Percentiles rank a stretch among this genome's conserved stretches.
These are phyloP conservation scores for Xyrauchen texanus DNA, from an alignment of 2,113 vertebrate genomes.

Conservation along the genomic window DNA sequence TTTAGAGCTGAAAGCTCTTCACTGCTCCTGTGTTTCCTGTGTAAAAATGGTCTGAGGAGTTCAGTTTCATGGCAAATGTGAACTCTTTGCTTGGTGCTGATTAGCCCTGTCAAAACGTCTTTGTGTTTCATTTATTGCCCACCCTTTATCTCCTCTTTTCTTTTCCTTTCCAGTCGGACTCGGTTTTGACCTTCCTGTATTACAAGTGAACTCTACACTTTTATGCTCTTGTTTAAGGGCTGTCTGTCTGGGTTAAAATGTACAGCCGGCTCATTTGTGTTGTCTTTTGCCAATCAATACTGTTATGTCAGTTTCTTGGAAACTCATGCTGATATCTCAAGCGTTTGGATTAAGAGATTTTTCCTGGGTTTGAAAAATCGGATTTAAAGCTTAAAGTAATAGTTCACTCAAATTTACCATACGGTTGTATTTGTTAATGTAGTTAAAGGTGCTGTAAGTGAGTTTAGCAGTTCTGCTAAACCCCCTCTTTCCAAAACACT, in stretches of 20 bases:
- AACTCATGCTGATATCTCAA: background rate
- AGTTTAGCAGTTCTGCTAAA: too few species aligned
- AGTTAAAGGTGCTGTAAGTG: too few species aligned
- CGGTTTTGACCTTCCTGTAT: slow-evolving; percentile 10
- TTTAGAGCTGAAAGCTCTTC: background rate
- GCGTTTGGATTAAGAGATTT: background rate
- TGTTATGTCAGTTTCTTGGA: background rate
- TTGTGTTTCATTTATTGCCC: slow-evolving; percentile 8
- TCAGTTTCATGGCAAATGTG: background rate
- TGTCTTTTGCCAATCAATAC: slow-evolving; percentile 20
- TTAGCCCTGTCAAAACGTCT: slow-evolving; percentile 28
- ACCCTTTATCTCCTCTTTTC: slow-evolving; percentile 19
- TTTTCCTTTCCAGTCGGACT: background rate
- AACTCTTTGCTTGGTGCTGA: slow-evolving; percentile 26
- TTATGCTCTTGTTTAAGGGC: slow-evolving; percentile 12
- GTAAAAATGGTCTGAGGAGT: background rate
- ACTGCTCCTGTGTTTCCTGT: background rate
- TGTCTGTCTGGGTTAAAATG: background rate
- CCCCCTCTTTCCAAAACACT: too few species aligned
- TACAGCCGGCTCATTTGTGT: background rate
- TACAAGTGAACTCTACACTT: background rate
- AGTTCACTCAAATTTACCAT: too few species aligned
- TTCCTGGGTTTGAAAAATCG: background rate
- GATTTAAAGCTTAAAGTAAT: too few species aligned
- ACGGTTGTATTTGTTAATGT: too few species aligned